These are phyloP conservation scores for Pristionchus entomophagus DNA, from an alignment of 2,888 invertebrate species.

Conservation along the genomic window DNA sequence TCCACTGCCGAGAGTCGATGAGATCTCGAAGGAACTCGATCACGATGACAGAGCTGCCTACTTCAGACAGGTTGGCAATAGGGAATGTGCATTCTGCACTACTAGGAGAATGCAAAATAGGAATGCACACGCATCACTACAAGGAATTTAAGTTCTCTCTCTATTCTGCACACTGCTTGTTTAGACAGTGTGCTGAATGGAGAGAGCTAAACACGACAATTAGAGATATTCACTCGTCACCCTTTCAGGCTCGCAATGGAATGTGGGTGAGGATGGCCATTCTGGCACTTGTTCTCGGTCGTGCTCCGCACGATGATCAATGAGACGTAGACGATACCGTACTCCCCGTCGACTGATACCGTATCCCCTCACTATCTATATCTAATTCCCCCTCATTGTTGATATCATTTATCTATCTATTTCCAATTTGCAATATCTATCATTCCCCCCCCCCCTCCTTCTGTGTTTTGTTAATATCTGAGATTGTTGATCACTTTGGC, in stretches of 20 bases:
- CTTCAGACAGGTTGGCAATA: constrained; percentile 85
- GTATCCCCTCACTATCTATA: neutral
- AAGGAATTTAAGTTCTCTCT: too few species aligned
- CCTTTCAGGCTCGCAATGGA: constrained; percentile 87
- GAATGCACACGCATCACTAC: too few species aligned
- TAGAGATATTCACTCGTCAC: too few species aligned
- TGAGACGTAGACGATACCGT: neutral
- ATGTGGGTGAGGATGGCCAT: constrained; percentile 99
- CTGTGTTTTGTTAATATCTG: neutral
- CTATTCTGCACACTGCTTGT: too few species aligned
- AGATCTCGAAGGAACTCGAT: constrained; percentile 95
- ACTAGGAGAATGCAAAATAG: too few species aligned
- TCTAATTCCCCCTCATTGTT: neutral
- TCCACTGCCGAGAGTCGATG: constrained; percentile 93
- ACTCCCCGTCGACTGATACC: neutral
- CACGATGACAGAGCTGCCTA: constrained; percentile 96
- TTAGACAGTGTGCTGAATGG: neutral
- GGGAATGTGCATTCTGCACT: neutral
- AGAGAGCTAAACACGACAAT: too few species aligned
- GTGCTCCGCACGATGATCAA: constrained; percentile 30
- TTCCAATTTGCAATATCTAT: neutral
- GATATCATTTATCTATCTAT: neutral
- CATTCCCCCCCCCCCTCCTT: neutral
- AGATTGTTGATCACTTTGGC: neutral
- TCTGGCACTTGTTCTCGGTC: constrained; percentile 89